A percentile compares a stretch with the other conserved stretches of the same genome.
Evolutionary conservation across 2,888 invertebrate genomes (phyloP).

Genomic region (Agrotis segetum): DNA sequence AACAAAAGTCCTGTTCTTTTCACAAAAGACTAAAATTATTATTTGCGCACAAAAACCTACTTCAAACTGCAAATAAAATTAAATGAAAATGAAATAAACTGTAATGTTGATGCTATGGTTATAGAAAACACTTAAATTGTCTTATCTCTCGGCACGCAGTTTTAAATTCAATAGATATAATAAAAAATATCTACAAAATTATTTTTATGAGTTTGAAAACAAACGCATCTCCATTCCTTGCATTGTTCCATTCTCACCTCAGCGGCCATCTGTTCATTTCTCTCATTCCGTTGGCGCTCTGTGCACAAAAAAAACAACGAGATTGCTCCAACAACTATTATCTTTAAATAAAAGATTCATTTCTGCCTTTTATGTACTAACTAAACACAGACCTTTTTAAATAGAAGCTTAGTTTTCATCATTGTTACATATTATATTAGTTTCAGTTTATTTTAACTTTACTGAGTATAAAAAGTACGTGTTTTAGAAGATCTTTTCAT

Average conservation of each 20-base stretch:
- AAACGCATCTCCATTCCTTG: slow-evolving; percentile 50
- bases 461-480: not conserved
- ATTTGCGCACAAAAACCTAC: not conserved
- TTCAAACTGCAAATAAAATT: too few relatives aligned
- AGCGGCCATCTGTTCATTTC: slow-evolving; percentile 71
- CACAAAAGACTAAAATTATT: too few relatives aligned
- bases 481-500: not conserved
- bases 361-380: slow-evolving; percentile 24
- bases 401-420: slow-evolving; percentile 1
- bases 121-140: not conserved
- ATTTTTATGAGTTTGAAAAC: too few relatives aligned
- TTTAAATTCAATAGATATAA: not conserved
- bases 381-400: slow-evolving; percentile 10
- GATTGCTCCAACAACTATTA: slow-evolving; percentile 58
- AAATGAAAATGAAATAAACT: too few relatives aligned
- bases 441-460: not conserved
- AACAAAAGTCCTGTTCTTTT: not conserved
- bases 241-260: slow-evolving; percentile 65
- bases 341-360: slow-evolving; percentile 56
- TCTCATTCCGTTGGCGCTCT: slow-evolving; percentile 58
- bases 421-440: slow-evolving; percentile 1
- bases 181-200: not conserved
- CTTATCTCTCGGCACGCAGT: not conserved
- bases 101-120: too few relatives aligned
- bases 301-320: slow-evolving; percentile 64